Conservation (phyloP, 2,113 vertebrate genomes). For the Halcyon senegalensis region DNA sequence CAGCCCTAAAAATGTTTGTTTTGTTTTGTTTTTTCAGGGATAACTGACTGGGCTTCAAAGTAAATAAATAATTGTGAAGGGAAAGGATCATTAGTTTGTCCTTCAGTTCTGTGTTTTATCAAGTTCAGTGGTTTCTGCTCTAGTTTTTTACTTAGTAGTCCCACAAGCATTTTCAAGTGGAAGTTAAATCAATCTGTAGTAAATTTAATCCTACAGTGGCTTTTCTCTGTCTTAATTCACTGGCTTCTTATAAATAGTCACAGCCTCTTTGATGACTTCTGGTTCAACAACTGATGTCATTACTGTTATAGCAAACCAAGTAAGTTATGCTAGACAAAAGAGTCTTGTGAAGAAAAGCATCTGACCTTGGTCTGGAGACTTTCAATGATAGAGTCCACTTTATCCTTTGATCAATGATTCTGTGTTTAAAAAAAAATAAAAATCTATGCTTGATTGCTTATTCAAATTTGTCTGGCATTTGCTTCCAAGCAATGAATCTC, state of each 20-base stretch:
- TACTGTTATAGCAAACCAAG: background rate
- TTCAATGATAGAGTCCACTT: background rate
- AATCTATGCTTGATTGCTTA: background rate
- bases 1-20: background rate
- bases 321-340: background rate
- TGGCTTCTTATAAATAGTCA: background rate
- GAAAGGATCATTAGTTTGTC: background rate
- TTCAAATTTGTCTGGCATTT: conserved; percentile 8
- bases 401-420: background rate
- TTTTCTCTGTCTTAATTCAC: conserved; percentile 6
- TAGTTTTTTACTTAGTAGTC: background rate
- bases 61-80: background rate
- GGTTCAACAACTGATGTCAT: background rate
- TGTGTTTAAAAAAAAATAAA: background rate
- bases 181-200: background rate
- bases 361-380: background rate
- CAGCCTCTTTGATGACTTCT: background rate
- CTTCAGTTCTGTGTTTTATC: background rate
- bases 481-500: background rate
- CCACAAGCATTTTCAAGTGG: conserved; percentile 5
- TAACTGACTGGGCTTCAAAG: background rate
- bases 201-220: background rate
- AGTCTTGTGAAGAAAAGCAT: background rate
- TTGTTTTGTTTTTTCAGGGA: background rate
- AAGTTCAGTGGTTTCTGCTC: background rate